Base-by-base conservation (phyloP, 64 coral and sea anemone species). In the Anthopleura sola region DNA sequence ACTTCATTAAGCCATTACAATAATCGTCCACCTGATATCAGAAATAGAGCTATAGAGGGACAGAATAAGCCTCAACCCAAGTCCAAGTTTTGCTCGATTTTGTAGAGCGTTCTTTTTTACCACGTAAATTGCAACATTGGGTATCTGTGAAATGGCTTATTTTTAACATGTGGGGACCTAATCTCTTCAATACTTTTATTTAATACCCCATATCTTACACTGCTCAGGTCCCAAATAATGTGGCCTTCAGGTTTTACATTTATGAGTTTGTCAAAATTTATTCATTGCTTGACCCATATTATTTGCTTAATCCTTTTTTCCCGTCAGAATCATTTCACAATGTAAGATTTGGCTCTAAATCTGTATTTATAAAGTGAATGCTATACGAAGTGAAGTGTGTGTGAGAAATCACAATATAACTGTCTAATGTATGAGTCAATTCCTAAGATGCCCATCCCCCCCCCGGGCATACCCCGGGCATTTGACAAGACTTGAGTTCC, bases 71-170 rank as follows among this genome's bases (percentile, higher is more conserved):
- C 74, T 16, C 93, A 99, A 39, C 86, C 93, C 14, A 99, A 92
- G 48, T 99, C 97, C 14, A 99, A 99, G 81, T 92, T 99, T 71
- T 99, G 97, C 78, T 77, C 88, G 33, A 99, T 99, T 90, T 83
- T 99, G 75, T 99, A 92, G 37, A 20, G 32, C 60, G n/a, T 66
- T 66, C 40, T 44, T 44, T 44, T 44, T 44, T 44, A 44, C 40
- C 8, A 26, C 60, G 24, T 9, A 26, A 71, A 71, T 71, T 32
- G 66, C 10, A 34, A 71, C 66, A 36, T 71, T 34, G 26, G 11
- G 16, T 71, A 28, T 20, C 4, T 44, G 9, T 44, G 40, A 44
- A n/a, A 44, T 44, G 40, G 40, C 9, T 44, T 44, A 8, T 44
- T 44, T 44, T 44, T 44, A 44, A 8, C 40, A 44, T 44, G 40